Base-by-base conservation (phyloP, 2,113 vertebrate species). In the Ammodytes marinus region DNA sequence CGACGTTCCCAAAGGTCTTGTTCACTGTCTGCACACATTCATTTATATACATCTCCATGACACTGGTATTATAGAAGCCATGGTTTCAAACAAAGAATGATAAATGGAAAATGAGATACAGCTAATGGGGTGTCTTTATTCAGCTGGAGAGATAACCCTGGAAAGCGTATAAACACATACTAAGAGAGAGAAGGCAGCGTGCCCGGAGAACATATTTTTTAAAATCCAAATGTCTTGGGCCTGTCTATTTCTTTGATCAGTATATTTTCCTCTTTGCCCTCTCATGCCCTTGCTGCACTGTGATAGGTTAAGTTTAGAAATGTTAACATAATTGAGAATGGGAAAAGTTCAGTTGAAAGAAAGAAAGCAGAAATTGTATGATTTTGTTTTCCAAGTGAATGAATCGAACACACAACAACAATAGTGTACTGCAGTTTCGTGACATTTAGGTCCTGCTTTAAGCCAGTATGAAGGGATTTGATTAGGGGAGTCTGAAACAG, bases 81-180 rank as follows among this genome's bases (percentile, higher is more conserved):
- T 60, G 66, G 75, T 69, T 74, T 35, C 8, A 65, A 75, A 57
- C 64, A 14, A 46, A 63, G 55, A 15, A 19, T 57, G 65, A 70
- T 58, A 6, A 64, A 80, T 59, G 11, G 63, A 8, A 67, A 75
- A 63, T 49, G 2, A 63, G 59, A 66, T 53, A 17, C 11, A 39
- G 52, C 39, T n/a, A 52, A 45, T 52, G 39, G 46, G 35, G n/a
- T 74, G 71, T 59, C 27, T 52, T 46, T 42, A 14, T 55, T 57
- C 27, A 37, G 50, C 5, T 8, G 6, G 37, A 19, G 60, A 40
- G 35, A 64, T 43, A 69, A 19, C 12, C 12, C 3, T 47, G 10
- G 13, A 13, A 13, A 5, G 3, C 13, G 45, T 43, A 46, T 13
- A 14, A 73, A 74, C 39, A 50, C 7, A 15, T 42, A 27, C 27